Conservation (phyloP, 2,888 invertebrate genomes). For the Drosophila tanythrix region DNA sequence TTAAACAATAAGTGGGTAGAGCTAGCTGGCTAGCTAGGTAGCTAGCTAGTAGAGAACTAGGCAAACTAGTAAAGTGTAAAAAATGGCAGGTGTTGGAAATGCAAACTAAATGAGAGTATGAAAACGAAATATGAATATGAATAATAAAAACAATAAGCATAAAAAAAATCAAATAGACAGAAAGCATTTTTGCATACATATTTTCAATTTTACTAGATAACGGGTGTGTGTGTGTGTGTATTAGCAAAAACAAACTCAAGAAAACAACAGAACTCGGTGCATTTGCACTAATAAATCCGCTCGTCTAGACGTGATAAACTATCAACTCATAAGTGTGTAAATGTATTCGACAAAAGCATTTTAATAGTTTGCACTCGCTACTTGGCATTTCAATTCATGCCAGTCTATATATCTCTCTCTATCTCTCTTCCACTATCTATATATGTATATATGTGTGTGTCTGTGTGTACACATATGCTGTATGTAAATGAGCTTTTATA, state of each 20-base stretch:
- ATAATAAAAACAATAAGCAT: not conserved
- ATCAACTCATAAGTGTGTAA: slow-evolving; percentile 37
- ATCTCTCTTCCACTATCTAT: not conserved
- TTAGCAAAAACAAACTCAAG: not conserved
- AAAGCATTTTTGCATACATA: slow-evolving; percentile 22
- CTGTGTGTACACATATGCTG: not conserved
- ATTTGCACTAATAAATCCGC: slow-evolving; percentile 45
- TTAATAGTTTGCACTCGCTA: slow-evolving; percentile 11
- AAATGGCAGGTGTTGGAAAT: slow-evolving; percentile 72
- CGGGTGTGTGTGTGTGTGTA: not conserved
- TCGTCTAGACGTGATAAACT: slow-evolving; percentile 78
- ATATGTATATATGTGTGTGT: too few species aligned
- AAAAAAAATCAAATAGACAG: slow-evolving; percentile 23
- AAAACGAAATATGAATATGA: slow-evolving; percentile 21
- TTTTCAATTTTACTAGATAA: not conserved
- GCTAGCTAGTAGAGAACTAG: slow-evolving; percentile 8
- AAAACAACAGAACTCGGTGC: slow-evolving; percentile 5
- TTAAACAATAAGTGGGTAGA: slow-evolving; percentile 46
- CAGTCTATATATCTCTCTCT: not conserved
- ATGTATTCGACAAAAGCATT: not conserved
- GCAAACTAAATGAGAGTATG: slow-evolving; percentile 58
- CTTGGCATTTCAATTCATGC: slow-evolving; percentile 33
- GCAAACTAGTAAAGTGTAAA: slow-evolving; percentile 70
- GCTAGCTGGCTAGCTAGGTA: not conserved
- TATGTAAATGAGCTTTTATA: not conserved